Evolutionary conservation across 2,888 invertebrate genomes (phyloP), one percentile per base, ranked within the genome.

Genomic region (Coleophora deauratella): DNA sequence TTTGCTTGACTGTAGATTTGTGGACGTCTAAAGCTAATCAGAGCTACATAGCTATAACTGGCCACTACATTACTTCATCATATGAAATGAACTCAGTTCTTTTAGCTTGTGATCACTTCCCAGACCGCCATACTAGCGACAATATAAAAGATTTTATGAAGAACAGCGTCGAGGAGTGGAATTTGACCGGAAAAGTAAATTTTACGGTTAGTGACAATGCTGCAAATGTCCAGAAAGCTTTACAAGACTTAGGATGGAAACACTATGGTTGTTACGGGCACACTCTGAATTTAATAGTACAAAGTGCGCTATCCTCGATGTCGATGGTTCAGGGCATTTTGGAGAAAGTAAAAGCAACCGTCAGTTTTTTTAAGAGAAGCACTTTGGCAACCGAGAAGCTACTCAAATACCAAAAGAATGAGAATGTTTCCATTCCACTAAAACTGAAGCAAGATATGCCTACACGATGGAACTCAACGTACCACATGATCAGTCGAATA

Each of bases 381-480:
- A 45, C 42, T 1, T 7, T 47, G 1, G 40, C 52, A 0, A 44
- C 51, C 7, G 54, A 56, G 27, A 45, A 44, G 11, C 34, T 58
- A 13, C 35, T 38, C 34, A 55, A 55, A 33, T 50, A 50, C 14
- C 50, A 57, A 43, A n/a, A n/a, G n/a, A n/a, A n/a, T n/a, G n/a
- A n/a, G n/a, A n/a, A n/a, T n/a, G n/a, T n/a, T n/a, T n/a, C n/a
- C n/a, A n/a, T n/a, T n/a, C n/a, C n/a, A n/a, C n/a, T n/a, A n/a
- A n/a, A n/a, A n/a, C 38, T 62, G 2, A 47, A 10, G 2, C 55
- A 59, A 52, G 45, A 47, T 12, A 54, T 62, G 4, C 49, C 50
- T 1, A 59, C 57, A 0, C 31, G 59, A 12, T 63, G 58, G 57
- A 56, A 59, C 33, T 62, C 55, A 0, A 52, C 46, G 0, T 51